Evolutionary conservation across 1,140 invertebrate species (phyloP), one percentile per base, ranked within the genome.

Genomic region (Phenacoccus solenopsis): DNA sequence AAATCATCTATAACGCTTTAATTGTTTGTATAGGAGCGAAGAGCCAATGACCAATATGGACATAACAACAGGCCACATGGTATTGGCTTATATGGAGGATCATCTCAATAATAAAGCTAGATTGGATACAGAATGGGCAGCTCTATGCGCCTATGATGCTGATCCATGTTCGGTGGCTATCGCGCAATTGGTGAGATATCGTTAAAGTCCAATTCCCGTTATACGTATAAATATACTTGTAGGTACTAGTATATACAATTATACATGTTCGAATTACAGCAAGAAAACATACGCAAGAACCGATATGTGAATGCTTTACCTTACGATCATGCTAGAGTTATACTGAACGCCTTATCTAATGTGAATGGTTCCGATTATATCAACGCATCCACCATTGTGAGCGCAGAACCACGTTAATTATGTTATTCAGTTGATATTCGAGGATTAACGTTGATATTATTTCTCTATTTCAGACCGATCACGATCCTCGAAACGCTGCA

Each of bases 11-110:
- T 32, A 7, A 7, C 5, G 30, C 30, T 4, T 49, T 49, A 5
- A n/a, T n/a, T 64, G 3, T 64, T 1, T 3, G 21, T 24, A 16
- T 22, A 91, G 89, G 93, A 93, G 90, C 75, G 96, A 98, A 77
- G 96, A 98, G 79, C 94, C 95, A 0, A 79, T 93, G 12, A 90
- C 92, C 0, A 98, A 97, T 78, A 97, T 99, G 94, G 97, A 99
- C 79, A 98, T 99, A 77, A 94, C 96, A 12, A 99, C 97, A 49
- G 97, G 97, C 72, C 96, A 99, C 78, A 96, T 99, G 86, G 95
- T 99, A 76, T 82, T 99, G 84, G 91, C 91, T 1, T 99, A 99
- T 80, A 98, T 99, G 94, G 96, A 99, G 83, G 95, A 98, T 78
- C 96, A 98, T 79, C 80, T 99, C 72, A 93, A 94, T 74, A 98